Evolutionary conservation across 2,797 vertebrate species (phyloP).

Genomic region (Gymnothorax reevesii): DNA sequence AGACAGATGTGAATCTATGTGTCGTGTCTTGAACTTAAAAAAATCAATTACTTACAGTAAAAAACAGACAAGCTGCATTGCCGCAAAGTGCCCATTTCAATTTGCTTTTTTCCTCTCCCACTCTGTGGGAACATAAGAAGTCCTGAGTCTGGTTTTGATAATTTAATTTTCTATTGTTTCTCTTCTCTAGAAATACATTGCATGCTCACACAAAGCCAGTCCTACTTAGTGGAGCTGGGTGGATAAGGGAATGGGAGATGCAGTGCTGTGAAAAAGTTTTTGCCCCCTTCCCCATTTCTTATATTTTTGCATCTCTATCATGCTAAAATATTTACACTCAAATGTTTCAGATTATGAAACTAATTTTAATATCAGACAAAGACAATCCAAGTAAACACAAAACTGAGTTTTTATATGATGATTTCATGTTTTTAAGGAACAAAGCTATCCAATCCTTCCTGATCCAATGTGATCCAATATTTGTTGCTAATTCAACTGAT

Average conservation of each 20-base stretch:
- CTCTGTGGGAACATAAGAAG: constrained; percentile 42
- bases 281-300: too few relatives aligned
- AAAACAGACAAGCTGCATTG: constrained; percentile 37
- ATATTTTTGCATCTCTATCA: too few relatives aligned
- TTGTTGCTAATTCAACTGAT: too few relatives aligned
- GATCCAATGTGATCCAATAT: not conserved
- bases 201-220: not conserved
- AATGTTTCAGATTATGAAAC: too few relatives aligned
- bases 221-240: not conserved
- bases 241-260: constrained; percentile 5
- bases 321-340: too few relatives aligned
- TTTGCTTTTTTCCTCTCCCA: constrained; percentile 31
- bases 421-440: too few relatives aligned
- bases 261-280: not conserved
- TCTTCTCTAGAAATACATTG: constrained; percentile 1
- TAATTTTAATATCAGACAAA: too few relatives aligned
- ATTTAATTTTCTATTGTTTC: constrained; percentile 31
- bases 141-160: constrained; percentile 42
- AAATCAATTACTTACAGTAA: constrained; percentile 12
- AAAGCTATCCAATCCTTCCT: not conserved
- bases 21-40: not conserved
- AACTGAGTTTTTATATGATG: too few relatives aligned
- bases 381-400: too few relatives aligned
- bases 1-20: not conserved
- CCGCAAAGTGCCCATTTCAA: constrained; percentile 41